phyloP scores from a whole-genome alignment of 2,888 invertebrate species.

The Pandemis cinnamomeana region DNA sequence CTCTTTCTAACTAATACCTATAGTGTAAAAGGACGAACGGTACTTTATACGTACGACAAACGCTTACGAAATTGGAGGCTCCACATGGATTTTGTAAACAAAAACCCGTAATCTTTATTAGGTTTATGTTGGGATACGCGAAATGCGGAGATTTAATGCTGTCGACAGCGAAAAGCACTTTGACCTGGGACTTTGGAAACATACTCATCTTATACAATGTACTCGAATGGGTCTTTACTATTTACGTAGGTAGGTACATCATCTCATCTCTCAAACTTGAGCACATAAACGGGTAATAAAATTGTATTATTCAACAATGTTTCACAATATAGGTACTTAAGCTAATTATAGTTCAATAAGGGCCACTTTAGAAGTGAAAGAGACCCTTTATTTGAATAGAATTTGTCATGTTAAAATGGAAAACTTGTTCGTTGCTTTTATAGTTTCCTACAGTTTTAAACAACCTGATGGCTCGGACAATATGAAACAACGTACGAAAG shows the following conservation, averaged over 20 bases:
- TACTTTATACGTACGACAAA: constrained; percentile 10
- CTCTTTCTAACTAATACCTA: neutral
- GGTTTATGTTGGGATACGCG: constrained; percentile 22
- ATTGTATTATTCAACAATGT: neutral
- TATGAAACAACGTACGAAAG: constrained; percentile 25
- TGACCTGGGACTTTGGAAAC: constrained; percentile 19
- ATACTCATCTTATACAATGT: constrained; percentile 24
- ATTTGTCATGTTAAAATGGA: constrained; percentile 6
- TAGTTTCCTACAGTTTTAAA: constrained; percentile 32
- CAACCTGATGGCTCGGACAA: constrained; percentile 13
- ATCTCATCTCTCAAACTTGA: constrained; percentile 11
- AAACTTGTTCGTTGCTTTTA: constrained; percentile 28
- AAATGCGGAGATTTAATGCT: constrained; percentile 17
- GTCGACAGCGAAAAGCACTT: constrained; percentile 37
- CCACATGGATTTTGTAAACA: constrained; percentile 26
- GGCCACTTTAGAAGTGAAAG: neutral
- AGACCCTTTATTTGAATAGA: neutral
- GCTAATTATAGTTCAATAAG: neutral
- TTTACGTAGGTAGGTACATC: neutral
- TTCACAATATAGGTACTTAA: neutral
- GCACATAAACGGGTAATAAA: constrained; percentile 1
- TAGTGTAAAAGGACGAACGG: constrained; percentile 2
- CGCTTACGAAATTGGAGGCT: constrained; percentile 13
- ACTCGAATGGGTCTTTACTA: constrained; percentile 5
- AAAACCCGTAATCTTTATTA: constrained; percentile 39